Base-by-base conservation (phyloP, 2,888 invertebrate genomes). In the Catocala fraxini region DNA sequence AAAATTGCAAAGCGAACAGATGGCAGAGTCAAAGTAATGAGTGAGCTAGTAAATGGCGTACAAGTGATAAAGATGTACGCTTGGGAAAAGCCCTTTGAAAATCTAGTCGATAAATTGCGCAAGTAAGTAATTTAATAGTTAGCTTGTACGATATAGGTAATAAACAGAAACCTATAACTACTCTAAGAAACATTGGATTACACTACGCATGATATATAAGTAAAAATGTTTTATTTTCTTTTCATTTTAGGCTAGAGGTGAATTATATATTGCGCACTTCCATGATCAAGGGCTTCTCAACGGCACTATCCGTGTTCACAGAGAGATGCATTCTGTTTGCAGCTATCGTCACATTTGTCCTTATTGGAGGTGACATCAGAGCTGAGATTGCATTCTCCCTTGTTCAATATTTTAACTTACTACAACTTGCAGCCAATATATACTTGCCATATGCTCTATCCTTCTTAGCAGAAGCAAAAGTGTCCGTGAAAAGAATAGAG, bases 1-100 rank as follows among this genome's bases (percentile, higher is more conserved):
- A 95, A 96, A 81, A 96, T 96, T n/a, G 97, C 97, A 0, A 90
- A 92, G 59, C 93, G 95, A 60, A 96, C 97, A 0, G 97, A 97
- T 81, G 96, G 96, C 83, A 92, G 98, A 66, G 96, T 98, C 11
- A 95, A 96, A 64, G 92, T 97, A 11, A 97, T 97, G 97, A 96
- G 96, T 73, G 97, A 98, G 89, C 95, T 98, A 56, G 96, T 98
- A 6, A 94, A 94, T 65, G 97, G 97, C 0, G 97, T 98, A 75
- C 95, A 97, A 79, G 97, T 97, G 0, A 97, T 98, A 75, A 98
- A 98, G 91, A 97, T 98, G 97, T 98, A 97, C 78, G 96, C 97
- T 0, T 98, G 98, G 96, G 98, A 98, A 82, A 96, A 95, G 68
- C 97, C 97, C 0, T 98, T 97, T 77, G 95, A 96, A 57, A 94